Conservation (phyloP, 1,140 invertebrate species). For the Euwallacea similis region DNA sequence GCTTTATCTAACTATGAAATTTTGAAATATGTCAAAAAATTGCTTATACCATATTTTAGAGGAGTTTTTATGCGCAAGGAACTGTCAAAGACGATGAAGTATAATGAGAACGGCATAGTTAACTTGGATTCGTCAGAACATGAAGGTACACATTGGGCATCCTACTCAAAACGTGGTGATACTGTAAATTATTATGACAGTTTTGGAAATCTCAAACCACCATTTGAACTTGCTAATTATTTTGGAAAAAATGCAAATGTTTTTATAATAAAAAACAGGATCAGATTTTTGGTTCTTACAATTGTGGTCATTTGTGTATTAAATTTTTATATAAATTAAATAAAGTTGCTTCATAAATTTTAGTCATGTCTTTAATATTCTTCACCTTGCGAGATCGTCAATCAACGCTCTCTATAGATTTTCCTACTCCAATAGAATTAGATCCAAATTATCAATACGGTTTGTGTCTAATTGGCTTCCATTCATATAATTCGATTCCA, state of each 20-base stretch:
- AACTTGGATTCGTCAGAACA: slow-evolving; percentile 47
- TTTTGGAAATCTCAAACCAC: slow-evolving; percentile 37
- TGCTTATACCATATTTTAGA: slow-evolving; percentile 26
- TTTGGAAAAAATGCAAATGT: slow-evolving; percentile 16
- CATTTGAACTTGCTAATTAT: slow-evolving; percentile 33
- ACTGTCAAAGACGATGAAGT: slow-evolving; percentile 16
- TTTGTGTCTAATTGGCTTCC: slow-evolving; percentile 28
- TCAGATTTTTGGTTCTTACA: slow-evolving; percentile 27
- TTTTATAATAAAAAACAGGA: slow-evolving; percentile 32
- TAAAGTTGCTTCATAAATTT: neutral
- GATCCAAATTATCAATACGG: too few species aligned
- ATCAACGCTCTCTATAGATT: too few species aligned
- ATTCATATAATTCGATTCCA: slow-evolving; percentile 35
- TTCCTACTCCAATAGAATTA: too few species aligned
- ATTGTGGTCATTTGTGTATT: slow-evolving; percentile 41
- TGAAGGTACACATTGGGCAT: slow-evolving; percentile 48
- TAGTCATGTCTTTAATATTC: slow-evolving; percentile 1
- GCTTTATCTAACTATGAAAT: slow-evolving; percentile 10
- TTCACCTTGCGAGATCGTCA: slow-evolving; percentile 28
- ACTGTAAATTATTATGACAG: slow-evolving; percentile 35
- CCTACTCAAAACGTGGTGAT: slow-evolving; percentile 31
- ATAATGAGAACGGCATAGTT: slow-evolving; percentile 48
- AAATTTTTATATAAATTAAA: slow-evolving; percentile 2
- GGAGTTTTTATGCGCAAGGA: slow-evolving; percentile 26
- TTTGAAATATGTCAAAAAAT: slow-evolving; percentile 6